Percentiles rank a stretch among this genome's conserved stretches.
Evolutionary conservation across 2,113 vertebrate species (phyloP).

Genomic region (Fregata magnificens): DNA sequence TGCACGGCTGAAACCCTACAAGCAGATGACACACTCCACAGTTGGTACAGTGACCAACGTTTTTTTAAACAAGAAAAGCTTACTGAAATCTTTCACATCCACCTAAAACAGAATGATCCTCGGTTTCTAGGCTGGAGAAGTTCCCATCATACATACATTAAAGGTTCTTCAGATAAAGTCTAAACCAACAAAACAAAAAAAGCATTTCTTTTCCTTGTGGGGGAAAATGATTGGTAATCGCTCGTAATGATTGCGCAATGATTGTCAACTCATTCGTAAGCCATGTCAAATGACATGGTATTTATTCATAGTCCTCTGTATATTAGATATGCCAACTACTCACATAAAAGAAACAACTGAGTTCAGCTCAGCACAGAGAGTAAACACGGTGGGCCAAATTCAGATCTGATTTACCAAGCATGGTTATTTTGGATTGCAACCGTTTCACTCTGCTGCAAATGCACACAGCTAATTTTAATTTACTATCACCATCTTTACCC

Average conservation of each 20-base stretch:
- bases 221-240: not conserved
- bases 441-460: not conserved
- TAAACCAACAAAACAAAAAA: not conserved
- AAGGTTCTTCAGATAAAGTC: not conserved
- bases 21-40: not conserved
- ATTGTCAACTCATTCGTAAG: not conserved
- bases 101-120: not conserved
- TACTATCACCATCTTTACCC: not conserved
- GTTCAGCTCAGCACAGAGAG: not conserved
- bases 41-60: fast-evolving
- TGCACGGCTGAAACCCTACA: not conserved
- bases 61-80: not conserved
- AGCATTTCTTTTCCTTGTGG: not conserved
- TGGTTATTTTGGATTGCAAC: not conserved
- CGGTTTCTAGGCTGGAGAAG: not conserved
- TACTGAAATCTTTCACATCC: not conserved
- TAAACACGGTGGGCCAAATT: not conserved
- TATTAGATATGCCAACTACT: not conserved
- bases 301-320: not conserved
- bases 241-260: not conserved
- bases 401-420: not conserved
- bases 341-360: not conserved
- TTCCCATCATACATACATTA: not conserved
- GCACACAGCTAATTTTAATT: not conserved
- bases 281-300: not conserved